These are phyloP conservation scores for Tichodroma muraria DNA, from an alignment of 2,113 vertebrate genomes.

Conservation along the genomic window DNA sequence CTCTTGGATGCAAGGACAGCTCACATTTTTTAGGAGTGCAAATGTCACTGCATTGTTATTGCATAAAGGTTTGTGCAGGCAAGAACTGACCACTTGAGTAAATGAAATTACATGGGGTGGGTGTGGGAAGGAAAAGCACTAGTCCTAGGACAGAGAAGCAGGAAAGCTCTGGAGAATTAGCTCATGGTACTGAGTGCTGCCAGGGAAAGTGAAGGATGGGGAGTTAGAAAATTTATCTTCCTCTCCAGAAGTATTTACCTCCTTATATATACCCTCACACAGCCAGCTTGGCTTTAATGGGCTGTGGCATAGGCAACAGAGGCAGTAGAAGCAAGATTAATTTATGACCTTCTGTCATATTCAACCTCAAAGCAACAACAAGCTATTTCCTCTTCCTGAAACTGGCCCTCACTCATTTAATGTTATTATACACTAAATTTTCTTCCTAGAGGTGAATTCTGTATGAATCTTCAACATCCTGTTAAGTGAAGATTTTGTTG, in stretches of 20 bases:
- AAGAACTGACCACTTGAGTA: background rate
- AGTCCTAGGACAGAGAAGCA: background rate
- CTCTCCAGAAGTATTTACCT: background rate
- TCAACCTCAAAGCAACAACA: background rate
- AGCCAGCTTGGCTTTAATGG: background rate
- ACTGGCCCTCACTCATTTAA: background rate
- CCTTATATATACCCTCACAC: background rate
- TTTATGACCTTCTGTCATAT: background rate
- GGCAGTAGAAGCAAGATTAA: background rate
- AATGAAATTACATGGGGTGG: background rate
- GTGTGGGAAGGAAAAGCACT: background rate
- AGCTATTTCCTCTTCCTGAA: background rate
- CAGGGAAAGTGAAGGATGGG: conserved; percentile 9
- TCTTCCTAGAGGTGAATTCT: background rate
- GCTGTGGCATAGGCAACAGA: background rate
- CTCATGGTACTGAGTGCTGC: background rate
- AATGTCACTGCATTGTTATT: background rate
- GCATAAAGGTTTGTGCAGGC: background rate
- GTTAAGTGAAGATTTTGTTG: background rate
- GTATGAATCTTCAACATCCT: background rate
- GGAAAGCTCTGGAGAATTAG: background rate
- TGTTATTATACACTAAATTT: background rate
- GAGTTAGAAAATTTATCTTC: background rate
- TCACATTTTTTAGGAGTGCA: background rate
- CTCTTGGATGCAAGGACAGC: background rate